Percentiles rank a stretch among this genome's conserved stretches.
phyloP scores from a whole-genome alignment of 2,888 invertebrate species.

The Agrenia bidenticulata region DNA sequence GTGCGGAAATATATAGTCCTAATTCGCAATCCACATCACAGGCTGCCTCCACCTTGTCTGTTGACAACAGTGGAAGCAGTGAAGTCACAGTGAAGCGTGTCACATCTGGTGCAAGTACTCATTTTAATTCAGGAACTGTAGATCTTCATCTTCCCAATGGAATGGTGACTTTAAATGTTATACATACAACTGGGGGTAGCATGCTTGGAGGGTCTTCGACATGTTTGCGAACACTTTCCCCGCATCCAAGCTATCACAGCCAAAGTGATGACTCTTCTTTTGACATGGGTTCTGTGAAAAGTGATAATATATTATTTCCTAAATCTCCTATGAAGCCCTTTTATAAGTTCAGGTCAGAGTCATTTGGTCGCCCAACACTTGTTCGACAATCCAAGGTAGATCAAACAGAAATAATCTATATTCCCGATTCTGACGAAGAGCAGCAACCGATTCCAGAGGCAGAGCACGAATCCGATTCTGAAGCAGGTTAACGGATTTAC shows the following conservation, averaged over 20 bases:
- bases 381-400: conserved; percentile 49
- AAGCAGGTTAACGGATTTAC: neutral
- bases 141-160: conserved; percentile 70
- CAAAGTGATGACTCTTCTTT: conserved; percentile 43
- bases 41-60: conserved; percentile 34
- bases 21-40: conserved; percentile 31
- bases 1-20: conserved; percentile 30
- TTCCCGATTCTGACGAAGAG: conserved; percentile 46
- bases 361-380: conserved; percentile 43
- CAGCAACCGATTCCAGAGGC: conserved; percentile 28
- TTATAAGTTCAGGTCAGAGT: conserved; percentile 31
- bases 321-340: conserved; percentile 39
- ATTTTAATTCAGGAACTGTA: conserved; percentile 55
- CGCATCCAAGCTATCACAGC: conserved; percentile 40
- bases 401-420: conserved; percentile 46
- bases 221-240: conserved; percentile 39
- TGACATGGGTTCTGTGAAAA: conserved; percentile 39
- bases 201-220: conserved; percentile 35
- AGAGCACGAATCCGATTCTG: conserved; percentile 32
- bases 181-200: conserved; percentile 28
- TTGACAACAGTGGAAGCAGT: conserved; percentile 28
- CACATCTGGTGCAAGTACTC: conserved; percentile 9
- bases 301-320: conserved; percentile 33
- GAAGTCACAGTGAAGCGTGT: conserved; percentile 31
- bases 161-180: conserved; percentile 61